Conservation (phyloP, 2,888 invertebrate genomes). For the Rhopalosiphum nymphaeae region DNA sequence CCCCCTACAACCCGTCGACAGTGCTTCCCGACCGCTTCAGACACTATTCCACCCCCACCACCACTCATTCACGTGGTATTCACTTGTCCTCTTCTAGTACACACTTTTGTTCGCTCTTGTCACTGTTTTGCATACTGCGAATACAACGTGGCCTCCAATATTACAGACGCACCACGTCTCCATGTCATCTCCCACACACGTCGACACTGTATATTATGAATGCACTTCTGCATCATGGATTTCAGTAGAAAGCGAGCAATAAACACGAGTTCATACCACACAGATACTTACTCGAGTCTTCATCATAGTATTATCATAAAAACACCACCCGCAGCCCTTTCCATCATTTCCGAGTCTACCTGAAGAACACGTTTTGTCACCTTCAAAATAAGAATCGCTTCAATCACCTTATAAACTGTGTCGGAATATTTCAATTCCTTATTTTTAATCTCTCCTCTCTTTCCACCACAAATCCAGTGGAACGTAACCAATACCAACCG, state of each 20-base stretch:
- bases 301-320: not conserved
- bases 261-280: too few species aligned
- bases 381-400: not conserved
- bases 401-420: not conserved
- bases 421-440: conserved; percentile 28
- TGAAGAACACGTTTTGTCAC: conserved; percentile 4
- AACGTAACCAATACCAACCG: not conserved
- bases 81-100: not conserved
- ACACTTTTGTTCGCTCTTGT: not conserved
- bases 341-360: not conserved
- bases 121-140: not conserved
- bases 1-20: not conserved
- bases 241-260: not conserved
- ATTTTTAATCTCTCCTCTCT: not conserved
- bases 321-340: not conserved
- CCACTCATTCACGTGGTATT: not conserved
- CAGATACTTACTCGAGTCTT: not conserved
- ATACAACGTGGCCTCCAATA: not conserved
- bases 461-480: not conserved
- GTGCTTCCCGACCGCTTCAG: not conserved
- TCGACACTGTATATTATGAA: not conserved
- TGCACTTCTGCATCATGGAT: not conserved
- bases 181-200: not conserved
- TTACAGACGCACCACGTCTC: not conserved
- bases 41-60: not conserved